A percentile compares a stretch with the other conserved stretches of the same genome.
phyloP scores from a whole-genome alignment of 2,797 vertebrate genomes.

The Carapus acus region DNA sequence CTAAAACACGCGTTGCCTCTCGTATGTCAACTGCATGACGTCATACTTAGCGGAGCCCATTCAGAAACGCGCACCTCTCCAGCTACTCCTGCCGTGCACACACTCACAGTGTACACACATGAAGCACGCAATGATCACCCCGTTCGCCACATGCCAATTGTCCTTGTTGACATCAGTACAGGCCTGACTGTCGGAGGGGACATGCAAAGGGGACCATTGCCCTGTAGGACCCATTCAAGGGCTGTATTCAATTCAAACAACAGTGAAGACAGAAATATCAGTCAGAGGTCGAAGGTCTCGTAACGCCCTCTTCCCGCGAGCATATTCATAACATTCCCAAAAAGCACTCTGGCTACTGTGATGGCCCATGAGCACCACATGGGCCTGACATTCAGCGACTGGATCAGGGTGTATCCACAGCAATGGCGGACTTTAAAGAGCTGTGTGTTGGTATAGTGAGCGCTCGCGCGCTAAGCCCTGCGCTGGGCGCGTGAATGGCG shows the following conservation, averaged over 20 bases:
- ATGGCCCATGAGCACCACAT: slow-evolving; percentile 28
- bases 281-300: too few species aligned
- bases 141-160: not conserved
- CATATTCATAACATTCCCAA: slow-evolving; percentile 15
- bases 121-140: too few species aligned
- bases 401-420: slow-evolving; percentile 57
- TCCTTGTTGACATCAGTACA: slow-evolving; percentile 35
- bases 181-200: slow-evolving; percentile 33
- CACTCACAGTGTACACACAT: too few species aligned
- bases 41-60: too few species aligned
- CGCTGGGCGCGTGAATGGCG: slow-evolving; percentile 72
- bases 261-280: too few species aligned
- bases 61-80: too few species aligned
- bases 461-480: slow-evolving; percentile 70
- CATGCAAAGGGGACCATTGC: too few species aligned
- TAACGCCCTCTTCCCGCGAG: slow-evolving; percentile 13
- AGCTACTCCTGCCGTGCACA: too few species aligned
- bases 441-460: slow-evolving; percentile 69
- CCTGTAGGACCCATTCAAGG: too few species aligned
- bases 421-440: slow-evolving; percentile 66
- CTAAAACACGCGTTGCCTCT: too few species aligned
- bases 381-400: slow-evolving; percentile 34
- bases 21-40: too few species aligned
- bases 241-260: too few species aligned
- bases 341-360: slow-evolving; percentile 29